phyloP scores from a whole-genome alignment of 1,140 invertebrate genomes.

The Pectinophora gossypiella region DNA sequence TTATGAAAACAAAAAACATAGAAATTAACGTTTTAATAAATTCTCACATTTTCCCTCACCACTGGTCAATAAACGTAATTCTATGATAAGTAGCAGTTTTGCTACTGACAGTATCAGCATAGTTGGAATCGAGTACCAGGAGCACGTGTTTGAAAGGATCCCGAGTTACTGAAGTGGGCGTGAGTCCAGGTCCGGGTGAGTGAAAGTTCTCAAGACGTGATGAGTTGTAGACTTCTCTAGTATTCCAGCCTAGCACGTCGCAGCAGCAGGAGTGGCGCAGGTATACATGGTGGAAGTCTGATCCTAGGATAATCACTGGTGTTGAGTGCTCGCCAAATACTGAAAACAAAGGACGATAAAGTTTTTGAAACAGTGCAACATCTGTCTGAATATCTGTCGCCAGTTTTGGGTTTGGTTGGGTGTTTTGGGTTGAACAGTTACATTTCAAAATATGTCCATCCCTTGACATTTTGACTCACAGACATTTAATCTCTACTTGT shows the following conservation, averaged over 20 bases:
- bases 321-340: constrained; percentile 36
- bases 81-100: constrained; percentile 37
- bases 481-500: too few species aligned
- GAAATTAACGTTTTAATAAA: neutral
- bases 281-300: constrained; percentile 30
- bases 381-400: too few species aligned
- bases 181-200: constrained; percentile 32
- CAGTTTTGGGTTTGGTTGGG: too few species aligned
- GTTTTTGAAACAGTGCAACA: too few species aligned
- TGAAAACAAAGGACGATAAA: constrained; percentile 20
- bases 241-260: constrained; percentile 42
- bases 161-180: constrained; percentile 31
- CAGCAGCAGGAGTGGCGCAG: constrained; percentile 35
- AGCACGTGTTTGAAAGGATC: constrained; percentile 26
- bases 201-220: constrained; percentile 31
- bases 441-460: too few species aligned
- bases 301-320: constrained; percentile 32
- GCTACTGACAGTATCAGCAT: constrained; percentile 28
- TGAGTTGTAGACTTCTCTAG: constrained; percentile 24
- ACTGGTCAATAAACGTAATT: constrained; percentile 33
- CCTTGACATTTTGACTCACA: too few species aligned
- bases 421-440: too few species aligned
- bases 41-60: neutral
- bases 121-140: constrained; percentile 40
- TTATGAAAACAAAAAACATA: neutral